Percentiles rank a stretch among this genome's conserved stretches.
Evolutionary conservation across 2,797 vertebrate genomes (phyloP).

Genomic region (Chelon labrosus): DNA sequence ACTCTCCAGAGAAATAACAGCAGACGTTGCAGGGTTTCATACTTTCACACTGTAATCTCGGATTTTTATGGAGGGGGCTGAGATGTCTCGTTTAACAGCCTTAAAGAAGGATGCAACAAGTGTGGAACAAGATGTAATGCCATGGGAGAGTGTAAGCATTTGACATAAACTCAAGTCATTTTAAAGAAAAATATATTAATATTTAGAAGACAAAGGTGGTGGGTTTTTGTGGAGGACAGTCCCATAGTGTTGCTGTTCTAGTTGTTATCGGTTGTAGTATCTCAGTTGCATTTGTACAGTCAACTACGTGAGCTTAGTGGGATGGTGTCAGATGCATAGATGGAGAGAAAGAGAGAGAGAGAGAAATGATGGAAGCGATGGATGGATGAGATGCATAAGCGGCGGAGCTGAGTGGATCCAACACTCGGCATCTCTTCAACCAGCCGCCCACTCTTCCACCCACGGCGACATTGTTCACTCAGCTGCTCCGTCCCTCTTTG

Average conservation of each 20-base stretch:
- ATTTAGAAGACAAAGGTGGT: not conserved
- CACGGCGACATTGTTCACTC: slow-evolving; percentile 70
- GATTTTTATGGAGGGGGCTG: too few species aligned
- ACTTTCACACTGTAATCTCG: too few species aligned
- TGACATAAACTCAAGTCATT: not conserved
- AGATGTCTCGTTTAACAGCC: too few species aligned
- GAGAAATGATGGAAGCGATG: slow-evolving; percentile 30
- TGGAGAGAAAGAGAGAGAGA: slow-evolving; percentile 21
- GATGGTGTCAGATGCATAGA: slow-evolving; percentile 39
- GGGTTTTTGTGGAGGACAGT: too few species aligned
- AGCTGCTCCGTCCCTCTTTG: slow-evolving; percentile 52
- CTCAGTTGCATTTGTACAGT: not conserved
- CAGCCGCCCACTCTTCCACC: slow-evolving; percentile 69
- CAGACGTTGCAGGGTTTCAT: too few species aligned
- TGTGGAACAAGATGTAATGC: not conserved
- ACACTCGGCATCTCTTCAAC: slow-evolving; percentile 66
- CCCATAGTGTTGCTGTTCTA: too few species aligned
- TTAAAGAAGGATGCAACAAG: too few species aligned
- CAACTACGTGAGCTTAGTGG: not conserved
- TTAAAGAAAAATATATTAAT: not conserved
- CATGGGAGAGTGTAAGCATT: not conserved
- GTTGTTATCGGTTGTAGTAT: not conserved
- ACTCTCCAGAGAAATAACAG: too few species aligned
- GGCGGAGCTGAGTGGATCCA: slow-evolving; percentile 62
- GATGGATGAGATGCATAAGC: slow-evolving; percentile 59